phyloP scores from a whole-genome alignment of 2,113 vertebrate genomes.

The Heterotis niloticus region DNA sequence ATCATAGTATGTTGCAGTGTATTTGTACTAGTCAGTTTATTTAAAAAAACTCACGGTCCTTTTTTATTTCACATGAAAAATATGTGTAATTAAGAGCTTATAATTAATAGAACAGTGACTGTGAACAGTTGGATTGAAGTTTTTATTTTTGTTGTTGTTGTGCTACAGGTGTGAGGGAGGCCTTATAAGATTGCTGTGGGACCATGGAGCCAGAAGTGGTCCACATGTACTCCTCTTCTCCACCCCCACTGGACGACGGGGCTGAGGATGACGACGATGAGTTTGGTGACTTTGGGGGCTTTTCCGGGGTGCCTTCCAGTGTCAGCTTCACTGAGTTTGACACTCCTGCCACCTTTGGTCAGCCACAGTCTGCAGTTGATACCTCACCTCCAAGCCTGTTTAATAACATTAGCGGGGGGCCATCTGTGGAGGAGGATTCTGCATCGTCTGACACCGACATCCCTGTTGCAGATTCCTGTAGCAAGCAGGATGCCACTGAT shows the following conservation, averaged over 20 bases:
- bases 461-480: constrained; percentile 60
- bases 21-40: neutral
- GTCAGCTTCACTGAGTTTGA: constrained; percentile 87
- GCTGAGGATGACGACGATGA: constrained; percentile 86
- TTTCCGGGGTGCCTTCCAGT: constrained; percentile 77
- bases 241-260: constrained; percentile 87
- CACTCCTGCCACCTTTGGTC: constrained; percentile 68
- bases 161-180: constrained; percentile 63
- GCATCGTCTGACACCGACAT: constrained; percentile 59
- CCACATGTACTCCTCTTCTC: constrained; percentile 93
- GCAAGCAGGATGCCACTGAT: constrained; percentile 59
- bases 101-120: no score
- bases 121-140: no score
- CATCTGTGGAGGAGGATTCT: constrained; percentile 56
- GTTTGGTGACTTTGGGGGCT: constrained; percentile 89
- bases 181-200: constrained; percentile 45
- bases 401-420: constrained; percentile 54
- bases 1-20: neutral
- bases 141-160: neutral
- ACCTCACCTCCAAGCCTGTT: constrained; percentile 70
- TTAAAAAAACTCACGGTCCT: neutral
- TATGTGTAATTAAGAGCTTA: no score
- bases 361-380: constrained; percentile 48
- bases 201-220: constrained; percentile 94
- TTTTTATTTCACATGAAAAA: neutral